A percentile compares a stretch with the other conserved stretches of the same genome.
These are phyloP conservation scores for Limnephilus lunatus DNA, from an alignment of 2,888 invertebrate genomes.

Conservation along the genomic window DNA sequence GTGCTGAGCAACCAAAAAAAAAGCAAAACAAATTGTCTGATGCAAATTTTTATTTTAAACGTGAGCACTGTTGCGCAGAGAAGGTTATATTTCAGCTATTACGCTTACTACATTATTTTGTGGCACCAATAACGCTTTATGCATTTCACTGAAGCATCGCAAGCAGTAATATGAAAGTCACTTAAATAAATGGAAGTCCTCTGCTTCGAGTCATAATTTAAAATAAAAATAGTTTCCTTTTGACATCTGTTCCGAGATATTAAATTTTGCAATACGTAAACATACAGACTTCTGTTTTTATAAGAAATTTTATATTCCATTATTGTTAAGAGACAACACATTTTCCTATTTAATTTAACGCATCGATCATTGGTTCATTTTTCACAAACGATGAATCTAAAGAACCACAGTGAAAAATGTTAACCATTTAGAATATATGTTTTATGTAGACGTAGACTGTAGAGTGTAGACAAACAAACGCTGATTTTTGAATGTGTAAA, in stretches of 20 bases:
- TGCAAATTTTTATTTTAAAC: no score
- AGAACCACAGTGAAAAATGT: no score
- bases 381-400: no score
- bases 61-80: not conserved
- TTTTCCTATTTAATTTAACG: not conserved
- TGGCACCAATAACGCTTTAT: not conserved
- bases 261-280: not conserved
- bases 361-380: no score
- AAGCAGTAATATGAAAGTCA: not conserved
- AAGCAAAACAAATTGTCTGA: no score
- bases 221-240: not conserved
- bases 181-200: not conserved
- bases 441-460: no score
- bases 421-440: no score
- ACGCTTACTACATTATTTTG: not conserved
- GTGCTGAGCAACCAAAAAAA: no score
- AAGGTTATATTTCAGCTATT: not conserved
- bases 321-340: not conserved
- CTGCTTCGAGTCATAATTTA: not conserved
- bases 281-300: not conserved
- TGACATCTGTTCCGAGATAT: not conserved
- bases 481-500: no score
- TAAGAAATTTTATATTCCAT: not conserved
- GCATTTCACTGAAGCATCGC: not conserved
- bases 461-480: no score